These are phyloP conservation scores for Elephas maximus DNA, from an alignment of 2,113 vertebrate species.

Conservation along the genomic window DNA sequence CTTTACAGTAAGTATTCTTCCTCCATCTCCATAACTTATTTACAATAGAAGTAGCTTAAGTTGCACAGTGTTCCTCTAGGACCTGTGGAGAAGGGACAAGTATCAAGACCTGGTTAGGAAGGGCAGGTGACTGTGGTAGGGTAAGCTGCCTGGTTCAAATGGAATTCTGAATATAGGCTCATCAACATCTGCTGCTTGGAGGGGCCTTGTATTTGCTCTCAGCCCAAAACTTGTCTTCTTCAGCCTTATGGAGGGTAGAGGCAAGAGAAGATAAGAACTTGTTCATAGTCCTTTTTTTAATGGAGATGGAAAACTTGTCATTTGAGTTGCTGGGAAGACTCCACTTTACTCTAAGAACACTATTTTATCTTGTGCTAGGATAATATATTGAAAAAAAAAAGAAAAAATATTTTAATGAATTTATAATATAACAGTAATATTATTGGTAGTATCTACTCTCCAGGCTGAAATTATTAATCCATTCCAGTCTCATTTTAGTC, in stretches of 20 bases:
- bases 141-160: neutral
- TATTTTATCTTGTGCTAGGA: neutral
- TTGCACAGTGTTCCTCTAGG: neutral
- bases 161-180: neutral
- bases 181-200: neutral
- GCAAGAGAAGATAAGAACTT: neutral
- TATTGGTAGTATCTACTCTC: neutral
- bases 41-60: neutral
- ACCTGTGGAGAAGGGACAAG: neutral
- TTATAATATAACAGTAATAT: neutral
- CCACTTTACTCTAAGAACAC: neutral
- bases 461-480: neutral
- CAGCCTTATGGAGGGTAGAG: neutral
- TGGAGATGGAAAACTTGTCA: neutral
- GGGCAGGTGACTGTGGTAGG: neutral
- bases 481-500: neutral
- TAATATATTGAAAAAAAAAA: slow-evolving; percentile 16
- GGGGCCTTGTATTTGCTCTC: neutral
- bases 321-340: neutral
- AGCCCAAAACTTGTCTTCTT: neutral
- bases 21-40: neutral
- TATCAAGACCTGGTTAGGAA: neutral
- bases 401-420: neutral
- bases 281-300: neutral
- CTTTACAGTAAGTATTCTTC: neutral